Base-by-base conservation (phyloP, 2,113 vertebrate species). In the Chaetodon auriga region DNA sequence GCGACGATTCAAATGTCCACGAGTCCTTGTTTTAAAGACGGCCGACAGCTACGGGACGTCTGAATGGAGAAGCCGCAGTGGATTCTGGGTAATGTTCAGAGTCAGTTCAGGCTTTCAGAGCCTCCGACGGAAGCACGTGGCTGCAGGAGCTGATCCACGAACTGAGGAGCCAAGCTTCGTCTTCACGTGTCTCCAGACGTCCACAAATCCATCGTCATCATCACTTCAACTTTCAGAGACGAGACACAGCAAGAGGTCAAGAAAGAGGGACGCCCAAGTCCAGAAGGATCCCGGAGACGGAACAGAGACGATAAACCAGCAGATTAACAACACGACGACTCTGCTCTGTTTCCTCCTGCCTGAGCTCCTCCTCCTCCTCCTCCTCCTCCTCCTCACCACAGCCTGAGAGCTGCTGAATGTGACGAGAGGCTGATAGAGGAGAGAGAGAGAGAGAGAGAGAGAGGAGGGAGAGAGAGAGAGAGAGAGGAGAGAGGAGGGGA, bases 341-440 rank as follows among this genome's bases (percentile, higher is more conserved):
- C 75, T 80, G 73, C 58, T 82, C 68, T 69, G 35, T 15, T n/a
- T 45, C 49, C 60, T 70, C 38, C 71, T 48, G 60, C 63, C 18
- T 36, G 21, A 25, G 60, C 64, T 11, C 30, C 53, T 76, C 74
- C 75, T 81, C 76, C 64, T 90, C 80, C 49, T 72, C 74, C 75
- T 81, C 30, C 30, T 30, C 30, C 30, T 30, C 76, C 61, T 90
- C 87, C 19, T 87, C 80, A 60, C 82, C 74, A 4, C 75, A 60
- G 78, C 43, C 64, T 68, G 78, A 85, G 83, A 76, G 75, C 81
- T 75, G 80, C 80, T 82, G 82, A 82, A 78, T 87, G 83, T 58
- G 79, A 57, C 11, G 76, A 80, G 82, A 76, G 65, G 74, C 77
- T 48, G 84, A 87, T 2, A 79, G 61, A 36, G 63, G 19, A 25